These are phyloP conservation scores for Ectemnius lituratus DNA, from an alignment of 2,888 invertebrate species.

Conservation along the genomic window DNA sequence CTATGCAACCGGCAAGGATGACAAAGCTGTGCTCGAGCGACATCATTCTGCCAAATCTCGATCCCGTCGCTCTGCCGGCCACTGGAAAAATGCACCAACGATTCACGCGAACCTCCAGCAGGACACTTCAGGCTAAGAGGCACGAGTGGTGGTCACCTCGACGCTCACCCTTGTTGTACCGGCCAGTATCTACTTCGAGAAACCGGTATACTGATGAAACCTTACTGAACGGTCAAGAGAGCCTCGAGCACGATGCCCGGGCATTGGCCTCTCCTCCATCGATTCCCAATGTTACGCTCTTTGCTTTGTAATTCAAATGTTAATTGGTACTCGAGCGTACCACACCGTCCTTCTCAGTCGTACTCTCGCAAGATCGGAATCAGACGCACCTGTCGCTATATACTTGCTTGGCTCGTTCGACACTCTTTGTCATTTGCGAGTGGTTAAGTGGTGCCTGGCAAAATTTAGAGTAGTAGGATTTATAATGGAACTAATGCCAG, in stretches of 20 bases:
- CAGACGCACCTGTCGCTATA: too few relatives aligned
- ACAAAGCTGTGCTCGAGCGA: constrained; percentile 69
- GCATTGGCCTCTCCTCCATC: constrained; percentile 54
- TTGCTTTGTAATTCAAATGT: constrained; percentile 1
- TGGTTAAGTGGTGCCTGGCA: too few relatives aligned
- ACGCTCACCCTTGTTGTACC: constrained; percentile 43
- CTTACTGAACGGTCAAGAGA: constrained; percentile 45
- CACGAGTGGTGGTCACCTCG: constrained; percentile 30
- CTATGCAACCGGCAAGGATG: constrained; percentile 74
- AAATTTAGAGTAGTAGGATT: too few relatives aligned
- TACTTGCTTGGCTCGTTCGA: too few relatives aligned
- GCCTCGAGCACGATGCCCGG: constrained; percentile 56
- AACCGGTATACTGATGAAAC: constrained; percentile 56
- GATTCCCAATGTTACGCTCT: constrained; percentile 2
- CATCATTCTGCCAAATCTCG: constrained; percentile 30
- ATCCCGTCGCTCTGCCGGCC: background rate
- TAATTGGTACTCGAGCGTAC: background rate
- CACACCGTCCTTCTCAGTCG: too few relatives aligned
- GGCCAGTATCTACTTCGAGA: constrained; percentile 41
- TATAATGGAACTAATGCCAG: too few relatives aligned
- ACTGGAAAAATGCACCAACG: constrained; percentile 38
- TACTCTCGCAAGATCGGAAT: too few relatives aligned
- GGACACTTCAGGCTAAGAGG: constrained; percentile 33
- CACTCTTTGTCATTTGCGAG: too few relatives aligned
- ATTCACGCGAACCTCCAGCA: constrained; percentile 26